A percentile compares a stretch with the other conserved stretches of the same genome.
Evolutionary conservation across 2,113 vertebrate genomes (phyloP).

Genomic region (Antigone vipio): DNA sequence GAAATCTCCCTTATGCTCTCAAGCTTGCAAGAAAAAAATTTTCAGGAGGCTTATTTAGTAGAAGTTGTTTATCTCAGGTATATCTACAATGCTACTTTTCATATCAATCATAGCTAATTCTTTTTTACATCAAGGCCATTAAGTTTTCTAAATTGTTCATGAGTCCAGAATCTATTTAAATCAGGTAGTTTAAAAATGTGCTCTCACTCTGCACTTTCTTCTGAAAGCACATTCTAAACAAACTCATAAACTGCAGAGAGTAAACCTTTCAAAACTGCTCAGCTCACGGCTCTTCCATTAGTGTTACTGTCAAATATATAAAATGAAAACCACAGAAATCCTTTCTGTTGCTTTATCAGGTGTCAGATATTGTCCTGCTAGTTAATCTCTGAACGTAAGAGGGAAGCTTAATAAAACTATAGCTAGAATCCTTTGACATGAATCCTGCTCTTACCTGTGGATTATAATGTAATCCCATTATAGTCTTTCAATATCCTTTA

Average conservation of each 20-base stretch:
- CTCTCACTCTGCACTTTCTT: not conserved
- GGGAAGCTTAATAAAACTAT: constrained; percentile 39
- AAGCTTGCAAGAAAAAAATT: not conserved
- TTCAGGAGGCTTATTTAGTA: not conserved
- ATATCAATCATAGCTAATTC: not conserved
- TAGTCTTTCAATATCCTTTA: constrained; percentile 24
- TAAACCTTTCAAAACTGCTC: constrained; percentile 16
- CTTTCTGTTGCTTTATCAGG: constrained; percentile 16
- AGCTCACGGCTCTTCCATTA: constrained; percentile 36
- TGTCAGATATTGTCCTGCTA: constrained; percentile 33
- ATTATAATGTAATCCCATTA: constrained; percentile 61
- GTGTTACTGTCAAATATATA: constrained; percentile 24
- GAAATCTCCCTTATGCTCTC: not conserved
- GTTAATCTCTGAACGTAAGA: constrained; percentile 42
- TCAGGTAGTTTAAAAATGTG: not conserved
- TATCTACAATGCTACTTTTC: not conserved
- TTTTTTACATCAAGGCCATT: not conserved
- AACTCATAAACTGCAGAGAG: not conserved
- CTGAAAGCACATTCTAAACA: constrained; percentile 23
- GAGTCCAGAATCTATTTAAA: not conserved
- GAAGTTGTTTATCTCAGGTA: not conserved
- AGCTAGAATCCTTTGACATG: constrained; percentile 26
- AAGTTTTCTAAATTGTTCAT: not conserved
- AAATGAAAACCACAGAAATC: constrained; percentile 39
- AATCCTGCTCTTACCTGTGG: constrained; percentile 51